Base-by-base conservation (phyloP, 2,888 invertebrate genomes). In the Scotopteryx bipunctaria region DNA sequence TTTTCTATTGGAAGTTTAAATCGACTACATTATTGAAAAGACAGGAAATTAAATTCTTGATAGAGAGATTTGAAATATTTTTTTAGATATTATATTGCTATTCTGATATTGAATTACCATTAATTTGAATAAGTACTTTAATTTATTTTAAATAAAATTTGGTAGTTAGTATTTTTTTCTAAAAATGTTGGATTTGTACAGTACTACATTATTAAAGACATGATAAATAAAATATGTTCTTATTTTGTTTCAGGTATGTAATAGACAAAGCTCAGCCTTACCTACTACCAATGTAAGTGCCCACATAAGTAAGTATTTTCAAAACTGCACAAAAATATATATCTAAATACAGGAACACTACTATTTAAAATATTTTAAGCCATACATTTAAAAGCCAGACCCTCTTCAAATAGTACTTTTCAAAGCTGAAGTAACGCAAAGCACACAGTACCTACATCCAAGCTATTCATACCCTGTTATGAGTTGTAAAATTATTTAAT, bases 21-120 rank as follows among this genome's bases (percentile, higher is more conserved):
- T 52, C 38, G 45, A 43, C 27, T n/a, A n/a, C 45, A 38, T 25
- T 47, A 44, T 2, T 33, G 31, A 73, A 74, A 64, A 64, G 56
- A 61, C 69, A 73, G 83, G 82, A 86, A 86, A 86, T 88, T 86
- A 77, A 85, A 81, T 81, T 42, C 21, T 32, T 32, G 32, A 8
- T 8, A 32, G 32, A 32, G 14, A 8, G 27, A 27, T 27, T 27
- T 27, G n/a, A n/a, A n/a, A n/a, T n/a, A n/a, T n/a, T n/a, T n/a
- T n/a, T n/a, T n/a, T n/a, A n/a, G n/a, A n/a, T n/a, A n/a, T n/a
- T n/a, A n/a, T n/a, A n/a, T n/a, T n/a, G n/a, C n/a, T n/a, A n/a
- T n/a, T n/a, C n/a, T n/a, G n/a, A n/a, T n/a, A n/a, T n/a, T n/a
- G n/a, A n/a, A n/a, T n/a, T n/a, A n/a, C n/a, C n/a, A n/a, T n/a